Conservation (phyloP, 2,888 invertebrate genomes). For the Metallyticus violacea region DNA sequence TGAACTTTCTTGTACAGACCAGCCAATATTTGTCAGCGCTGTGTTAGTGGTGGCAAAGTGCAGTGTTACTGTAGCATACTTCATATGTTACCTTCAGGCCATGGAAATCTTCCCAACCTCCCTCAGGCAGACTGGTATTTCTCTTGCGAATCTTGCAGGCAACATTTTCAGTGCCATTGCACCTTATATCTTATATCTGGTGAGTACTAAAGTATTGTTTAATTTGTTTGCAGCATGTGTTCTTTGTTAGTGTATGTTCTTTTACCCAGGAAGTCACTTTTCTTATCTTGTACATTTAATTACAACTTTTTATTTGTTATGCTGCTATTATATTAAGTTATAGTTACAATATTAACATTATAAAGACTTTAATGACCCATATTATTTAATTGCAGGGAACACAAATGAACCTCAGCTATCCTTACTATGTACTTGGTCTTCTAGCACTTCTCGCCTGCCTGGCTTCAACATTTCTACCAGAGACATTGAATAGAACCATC, state of each 20-base stretch:
- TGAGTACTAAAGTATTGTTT: conserved; percentile 35
- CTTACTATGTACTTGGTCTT: conserved; percentile 46
- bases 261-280: too few relatives aligned
- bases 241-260: too few relatives aligned
- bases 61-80: conserved; percentile 55
- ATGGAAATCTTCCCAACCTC: conserved; percentile 67
- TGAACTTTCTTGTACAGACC: background rate
- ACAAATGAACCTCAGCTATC: conserved; percentile 46
- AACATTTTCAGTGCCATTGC: conserved; percentile 56
- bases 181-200: conserved; percentile 60
- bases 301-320: too few relatives aligned
- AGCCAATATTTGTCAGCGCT: background rate
- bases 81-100: conserved; percentile 58
- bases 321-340: too few relatives aligned
- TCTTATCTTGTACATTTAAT: too few relatives aligned
- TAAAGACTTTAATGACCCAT: too few relatives aligned
- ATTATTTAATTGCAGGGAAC: conserved; percentile 43
- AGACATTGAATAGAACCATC: conserved; percentile 59
- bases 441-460: conserved; percentile 50
- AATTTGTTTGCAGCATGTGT: background rate
- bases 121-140: conserved; percentile 61
- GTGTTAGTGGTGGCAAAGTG: conserved; percentile 50
- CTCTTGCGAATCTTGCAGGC: conserved; percentile 56
- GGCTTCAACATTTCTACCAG: conserved; percentile 56
- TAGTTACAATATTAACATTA: too few relatives aligned